These are phyloP conservation scores for Lucilia sericata DNA, from an alignment of 1,140 invertebrate species.

Conservation along the genomic window DNA sequence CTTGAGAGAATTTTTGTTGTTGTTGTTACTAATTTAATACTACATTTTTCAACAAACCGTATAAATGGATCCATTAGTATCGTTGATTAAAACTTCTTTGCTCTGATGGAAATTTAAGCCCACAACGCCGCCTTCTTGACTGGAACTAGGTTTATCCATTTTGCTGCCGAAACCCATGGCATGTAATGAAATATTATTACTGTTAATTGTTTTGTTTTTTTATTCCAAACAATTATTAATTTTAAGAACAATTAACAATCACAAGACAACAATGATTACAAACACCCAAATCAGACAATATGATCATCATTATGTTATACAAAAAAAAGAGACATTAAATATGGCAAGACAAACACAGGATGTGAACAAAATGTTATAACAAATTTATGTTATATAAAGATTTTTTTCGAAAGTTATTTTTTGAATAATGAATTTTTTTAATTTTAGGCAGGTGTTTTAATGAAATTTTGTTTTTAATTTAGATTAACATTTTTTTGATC, in stretches of 20 bases:
- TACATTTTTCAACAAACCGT: constrained; percentile 63
- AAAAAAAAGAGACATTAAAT: not conserved
- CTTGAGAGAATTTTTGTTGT: not conserved
- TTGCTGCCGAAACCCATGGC: constrained; percentile 81
- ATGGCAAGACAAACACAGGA: no score
- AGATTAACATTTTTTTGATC: not conserved
- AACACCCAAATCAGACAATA: constrained; percentile 11
- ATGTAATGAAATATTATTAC: constrained; percentile 83
- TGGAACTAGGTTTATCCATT: constrained; percentile 84
- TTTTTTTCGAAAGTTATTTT: no score
- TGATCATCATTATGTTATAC: not conserved
- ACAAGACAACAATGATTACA: not conserved
- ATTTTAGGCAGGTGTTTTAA: not conserved
- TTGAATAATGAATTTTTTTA: no score
- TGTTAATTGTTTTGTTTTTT: constrained; percentile 57
- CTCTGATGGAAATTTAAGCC: constrained; percentile 90
- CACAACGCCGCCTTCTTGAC: constrained; percentile 85
- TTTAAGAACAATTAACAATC: constrained; percentile 22
- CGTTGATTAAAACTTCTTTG: constrained; percentile 85
- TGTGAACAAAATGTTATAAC: no score
- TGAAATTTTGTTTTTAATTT: not conserved
- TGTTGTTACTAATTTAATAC: not conserved
- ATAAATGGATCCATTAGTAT: constrained; percentile 76
- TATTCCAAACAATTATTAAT: not conserved
- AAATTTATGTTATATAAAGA: no score